These are phyloP conservation scores for Lepilemur ruficaudatus DNA, from an alignment of 2,797 vertebrate genomes.

Conservation along the genomic window DNA sequence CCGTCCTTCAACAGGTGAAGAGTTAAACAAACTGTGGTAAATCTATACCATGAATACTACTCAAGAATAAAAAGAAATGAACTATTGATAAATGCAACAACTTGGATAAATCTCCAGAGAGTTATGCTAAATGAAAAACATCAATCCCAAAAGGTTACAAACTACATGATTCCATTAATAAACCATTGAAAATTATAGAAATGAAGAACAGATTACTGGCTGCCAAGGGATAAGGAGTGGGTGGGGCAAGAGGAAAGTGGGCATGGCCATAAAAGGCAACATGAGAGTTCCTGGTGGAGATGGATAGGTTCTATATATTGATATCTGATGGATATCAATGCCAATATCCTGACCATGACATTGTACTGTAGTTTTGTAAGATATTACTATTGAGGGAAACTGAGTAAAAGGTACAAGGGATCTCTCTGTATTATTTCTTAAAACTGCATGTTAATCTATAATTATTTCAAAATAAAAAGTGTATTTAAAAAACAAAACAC, in stretches of 20 bases:
- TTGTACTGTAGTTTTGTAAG: background rate
- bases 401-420: background rate
- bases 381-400: background rate
- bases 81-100: background rate
- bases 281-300: background rate
- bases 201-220: background rate
- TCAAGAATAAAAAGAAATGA: background rate
- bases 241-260: background rate
- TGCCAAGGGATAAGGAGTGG: background rate
- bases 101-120: background rate
- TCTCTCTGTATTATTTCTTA: background rate
- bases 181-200: background rate
- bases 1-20: background rate
- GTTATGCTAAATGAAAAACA: background rate
- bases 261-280: background rate
- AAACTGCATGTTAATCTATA: background rate
- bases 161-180: background rate
- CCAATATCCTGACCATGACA: background rate
- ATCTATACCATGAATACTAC: background rate
- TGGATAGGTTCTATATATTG: background rate
- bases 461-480: background rate
- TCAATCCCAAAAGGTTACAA: background rate
- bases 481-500: background rate
- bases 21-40: background rate
- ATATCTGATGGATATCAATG: background rate